phyloP scores from a whole-genome alignment of 1,140 invertebrate genomes.

The Conus betulinus region DNA sequence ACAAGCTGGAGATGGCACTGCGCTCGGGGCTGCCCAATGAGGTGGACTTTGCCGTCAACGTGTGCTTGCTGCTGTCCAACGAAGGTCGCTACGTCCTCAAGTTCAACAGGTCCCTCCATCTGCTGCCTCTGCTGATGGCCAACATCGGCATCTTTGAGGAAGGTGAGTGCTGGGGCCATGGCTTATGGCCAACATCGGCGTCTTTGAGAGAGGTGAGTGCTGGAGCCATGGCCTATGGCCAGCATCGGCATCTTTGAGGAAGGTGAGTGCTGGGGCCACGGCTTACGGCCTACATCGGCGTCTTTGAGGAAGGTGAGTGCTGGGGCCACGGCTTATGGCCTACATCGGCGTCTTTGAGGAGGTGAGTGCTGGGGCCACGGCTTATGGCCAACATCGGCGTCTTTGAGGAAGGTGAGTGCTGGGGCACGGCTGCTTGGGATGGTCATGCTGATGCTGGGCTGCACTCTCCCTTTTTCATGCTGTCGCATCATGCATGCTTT shows the following conservation, averaged over 20 bases:
- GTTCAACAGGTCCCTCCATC: constrained; percentile 87
- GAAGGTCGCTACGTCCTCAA: constrained; percentile 92
- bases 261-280: constrained; percentile 79
- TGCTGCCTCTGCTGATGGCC: constrained; percentile 91
- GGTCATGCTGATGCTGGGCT: too few relatives aligned
- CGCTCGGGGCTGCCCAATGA: constrained; percentile 97
- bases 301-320: constrained; percentile 89
- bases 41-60: constrained; percentile 98
- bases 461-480: too few relatives aligned
- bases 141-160: constrained; percentile 95
- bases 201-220: constrained; percentile 89
- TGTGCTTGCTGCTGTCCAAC: constrained; percentile 95
- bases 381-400: constrained; percentile 95
- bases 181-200: constrained; percentile 92
- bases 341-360: constrained; percentile 95
- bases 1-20: constrained; percentile 91
- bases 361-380: constrained; percentile 79
- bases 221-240: constrained; percentile 80
- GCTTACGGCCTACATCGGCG: constrained; percentile 92
- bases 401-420: constrained; percentile 87
- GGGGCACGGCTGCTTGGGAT: too few relatives aligned
- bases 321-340: constrained; percentile 81
- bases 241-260: constrained; percentile 95
- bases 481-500: too few relatives aligned
- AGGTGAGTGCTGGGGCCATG: constrained; percentile 79